Evolutionary conservation across 2,113 vertebrate species (phyloP).

Genomic region (Hemiprocne comata): DNA sequence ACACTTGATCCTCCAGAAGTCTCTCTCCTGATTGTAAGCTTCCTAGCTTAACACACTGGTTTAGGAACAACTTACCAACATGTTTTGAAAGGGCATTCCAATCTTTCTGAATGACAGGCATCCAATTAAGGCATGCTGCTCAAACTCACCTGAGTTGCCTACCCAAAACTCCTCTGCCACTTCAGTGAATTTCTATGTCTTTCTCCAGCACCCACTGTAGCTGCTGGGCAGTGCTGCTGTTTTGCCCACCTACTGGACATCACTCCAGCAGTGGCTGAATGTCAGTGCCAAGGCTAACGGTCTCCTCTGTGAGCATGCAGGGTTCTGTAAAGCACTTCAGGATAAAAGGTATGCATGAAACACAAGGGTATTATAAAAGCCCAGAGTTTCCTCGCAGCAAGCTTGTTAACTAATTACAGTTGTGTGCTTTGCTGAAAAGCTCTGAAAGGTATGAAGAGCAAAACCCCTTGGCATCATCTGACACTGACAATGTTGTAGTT

Average conservation of each 20-base stretch:
- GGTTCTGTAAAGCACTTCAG: background rate
- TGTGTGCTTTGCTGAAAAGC: background rate
- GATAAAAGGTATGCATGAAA: slow-evolving; percentile 29
- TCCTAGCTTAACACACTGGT: background rate
- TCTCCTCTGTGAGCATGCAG: background rate
- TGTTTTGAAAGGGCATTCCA: background rate
- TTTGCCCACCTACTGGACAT: background rate
- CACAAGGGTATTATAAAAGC: background rate
- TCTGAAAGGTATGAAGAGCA: slow-evolving; percentile 34
- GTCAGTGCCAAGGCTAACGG: background rate
- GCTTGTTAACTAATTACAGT: slow-evolving; percentile 43
- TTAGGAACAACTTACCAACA: background rate
- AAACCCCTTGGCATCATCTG: slow-evolving; percentile 28
- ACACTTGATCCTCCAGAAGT: slow-evolving; percentile 3
- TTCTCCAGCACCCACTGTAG: background rate
- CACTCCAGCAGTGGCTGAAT: background rate
- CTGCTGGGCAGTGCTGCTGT: background rate
- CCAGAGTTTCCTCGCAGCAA: background rate
- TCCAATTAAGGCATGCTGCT: background rate
- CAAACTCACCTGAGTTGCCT: background rate
- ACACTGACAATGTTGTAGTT: background rate
- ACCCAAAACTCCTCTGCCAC: background rate
- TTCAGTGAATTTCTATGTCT: background rate
- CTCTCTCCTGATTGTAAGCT: background rate
- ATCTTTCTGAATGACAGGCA: background rate